Evolutionary conservation across 1,140 invertebrate species (phyloP), one percentile per base, ranked within the genome.

Genomic region (Ptiloglossa arizonensis): DNA sequence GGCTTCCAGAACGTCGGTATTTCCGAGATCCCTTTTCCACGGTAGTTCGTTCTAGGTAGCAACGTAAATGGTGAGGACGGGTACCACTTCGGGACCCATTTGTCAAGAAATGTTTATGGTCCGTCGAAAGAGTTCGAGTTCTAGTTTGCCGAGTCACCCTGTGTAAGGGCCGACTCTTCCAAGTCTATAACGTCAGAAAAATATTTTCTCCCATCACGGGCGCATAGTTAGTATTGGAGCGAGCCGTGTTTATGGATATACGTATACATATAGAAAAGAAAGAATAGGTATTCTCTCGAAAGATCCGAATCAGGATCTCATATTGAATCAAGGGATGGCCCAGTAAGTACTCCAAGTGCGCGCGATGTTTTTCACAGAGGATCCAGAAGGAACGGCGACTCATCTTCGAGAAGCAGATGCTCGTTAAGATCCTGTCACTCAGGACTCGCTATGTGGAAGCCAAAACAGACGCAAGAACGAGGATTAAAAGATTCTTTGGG

Each of bases 371-470:
- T 83, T 69, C 77, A 57, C 63, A 17, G 60, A 38, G 38, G 54
- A 83, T 71, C 44, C 19, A 46, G 27, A 17, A 29, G 48, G 56
- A 85, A 60, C 56, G 57, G 38, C 59, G 71, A 64, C 73, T 83
- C 77, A 83, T 72, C 79, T 71, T 72, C 68, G 68, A 79, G 63
- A 70, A 74, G 80, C 73, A 89, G 87, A 89, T 89, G 88, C 88
- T 90, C 88, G 88, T 90, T 89, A 89, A 90, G 89, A 89, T 89
- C 78, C 89, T 89, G 89, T 89, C 89, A 87, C 83, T 89, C 88
- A 85, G 57, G 56, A 73, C 62, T 76, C 67, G 67, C 72, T 67
- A 29, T 22, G 35, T 52, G 38, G 57, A 76, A 59, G 63, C 32
- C 67, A 62, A 64, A 72, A 80, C 50, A 74, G 54, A 41, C 22